Evolutionary conservation across 2,797 vertebrate species (phyloP).

Genomic region (Helarctos malayanus): DNA sequence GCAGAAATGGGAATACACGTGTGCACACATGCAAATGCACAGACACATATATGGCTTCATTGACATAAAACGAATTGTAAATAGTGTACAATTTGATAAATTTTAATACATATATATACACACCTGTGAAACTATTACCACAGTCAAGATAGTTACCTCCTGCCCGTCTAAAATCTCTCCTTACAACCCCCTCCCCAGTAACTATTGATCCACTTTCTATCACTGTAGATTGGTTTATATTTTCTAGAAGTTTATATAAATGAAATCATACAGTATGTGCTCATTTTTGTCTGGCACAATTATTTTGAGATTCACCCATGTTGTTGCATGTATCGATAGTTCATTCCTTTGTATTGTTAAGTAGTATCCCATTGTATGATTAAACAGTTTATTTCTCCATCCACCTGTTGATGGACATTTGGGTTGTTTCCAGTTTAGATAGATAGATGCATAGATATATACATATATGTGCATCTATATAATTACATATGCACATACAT

Average conservation of each 20-base stretch:
- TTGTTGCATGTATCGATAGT: background rate
- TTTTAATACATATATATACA: background rate
- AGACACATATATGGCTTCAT: background rate
- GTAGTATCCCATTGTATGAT: background rate
- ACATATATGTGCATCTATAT: too few relatives aligned
- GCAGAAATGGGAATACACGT: background rate
- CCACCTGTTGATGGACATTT: background rate
- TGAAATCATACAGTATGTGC: background rate
- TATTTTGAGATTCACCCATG: background rate
- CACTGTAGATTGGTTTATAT: background rate
- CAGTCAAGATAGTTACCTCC: background rate
- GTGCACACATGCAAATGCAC: background rate
- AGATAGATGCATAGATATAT: too few relatives aligned
- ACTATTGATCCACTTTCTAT: background rate
- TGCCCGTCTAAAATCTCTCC: background rate
- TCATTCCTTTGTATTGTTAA: background rate
- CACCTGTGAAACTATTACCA: background rate
- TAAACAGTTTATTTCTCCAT: background rate
- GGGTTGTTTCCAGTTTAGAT: background rate
- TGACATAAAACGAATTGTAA: background rate
- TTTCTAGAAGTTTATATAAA: background rate
- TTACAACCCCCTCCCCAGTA: background rate
- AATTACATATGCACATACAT: background rate
- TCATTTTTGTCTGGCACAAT: background rate
- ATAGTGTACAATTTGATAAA: background rate